Evolutionary conservation across 2,888 invertebrate genomes (phyloP).

Genomic region (Neoaliturus tenellus): DNA sequence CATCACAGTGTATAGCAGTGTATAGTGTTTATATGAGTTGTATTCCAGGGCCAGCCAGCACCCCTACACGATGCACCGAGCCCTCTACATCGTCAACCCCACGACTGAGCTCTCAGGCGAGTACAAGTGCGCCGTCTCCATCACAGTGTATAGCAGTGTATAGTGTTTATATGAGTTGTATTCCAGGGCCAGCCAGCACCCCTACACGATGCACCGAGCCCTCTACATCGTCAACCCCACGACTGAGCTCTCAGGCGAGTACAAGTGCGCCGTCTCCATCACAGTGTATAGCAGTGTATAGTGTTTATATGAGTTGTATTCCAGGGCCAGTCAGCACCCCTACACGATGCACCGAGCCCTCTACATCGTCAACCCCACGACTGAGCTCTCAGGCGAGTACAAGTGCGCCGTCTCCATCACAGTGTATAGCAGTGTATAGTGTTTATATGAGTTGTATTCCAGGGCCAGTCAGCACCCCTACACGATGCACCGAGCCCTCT

Average conservation of each 20-base stretch:
- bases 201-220: conserved; percentile 82
- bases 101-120: conserved; percentile 83
- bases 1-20: too few species aligned
- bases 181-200: conserved; percentile 80
- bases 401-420: conserved; percentile 84
- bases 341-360: conserved; percentile 83
- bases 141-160: too few species aligned
- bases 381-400: conserved; percentile 83
- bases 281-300: too few species aligned
- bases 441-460: conserved; percentile 70
- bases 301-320: conserved; percentile 66
- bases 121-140: conserved; percentile 84
- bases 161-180: conserved; percentile 1
- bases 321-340: conserved; percentile 80
- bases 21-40: conserved; percentile 3
- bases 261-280: conserved; percentile 84
- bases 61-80: conserved; percentile 81
- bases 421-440: too few species aligned
- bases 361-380: conserved; percentile 80
- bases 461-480: conserved; percentile 80
- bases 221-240: conserved; percentile 81
- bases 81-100: conserved; percentile 81
- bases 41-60: conserved; percentile 79
- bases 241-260: conserved; percentile 83
- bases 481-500: conserved; percentile 82